phyloP scores from a whole-genome alignment of 2,113 vertebrate genomes.

The Puffinus mauretanicus region DNA sequence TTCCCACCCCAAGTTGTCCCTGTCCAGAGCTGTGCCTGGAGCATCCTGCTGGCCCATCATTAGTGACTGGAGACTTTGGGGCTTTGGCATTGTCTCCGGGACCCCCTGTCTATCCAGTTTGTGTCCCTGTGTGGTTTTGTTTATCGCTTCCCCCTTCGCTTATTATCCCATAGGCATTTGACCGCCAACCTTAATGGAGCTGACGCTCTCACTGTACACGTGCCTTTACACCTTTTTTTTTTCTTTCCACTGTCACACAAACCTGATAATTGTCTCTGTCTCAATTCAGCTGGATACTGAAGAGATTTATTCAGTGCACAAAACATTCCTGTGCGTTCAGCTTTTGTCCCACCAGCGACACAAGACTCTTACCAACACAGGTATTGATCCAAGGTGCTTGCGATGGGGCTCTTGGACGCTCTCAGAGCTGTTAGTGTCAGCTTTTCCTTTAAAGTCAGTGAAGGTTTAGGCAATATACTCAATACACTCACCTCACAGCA shows the following conservation, averaged over 20 bases:
- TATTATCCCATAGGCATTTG: neutral
- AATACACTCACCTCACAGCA: neutral
- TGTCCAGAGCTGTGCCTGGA: neutral
- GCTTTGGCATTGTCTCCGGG: too few species aligned
- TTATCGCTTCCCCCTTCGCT: neutral
- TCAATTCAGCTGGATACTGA: neutral
- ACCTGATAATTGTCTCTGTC: neutral
- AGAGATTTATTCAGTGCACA: neutral
- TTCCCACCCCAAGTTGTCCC: neutral
- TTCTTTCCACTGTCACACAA: too few species aligned
- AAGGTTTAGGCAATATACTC: neutral
- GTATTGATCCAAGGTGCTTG: neutral
- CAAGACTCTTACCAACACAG: neutral
- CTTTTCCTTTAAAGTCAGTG: neutral
- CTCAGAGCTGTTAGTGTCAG: neutral
- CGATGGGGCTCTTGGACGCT: neutral
- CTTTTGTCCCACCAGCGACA: neutral
- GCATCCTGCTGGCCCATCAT: neutral
- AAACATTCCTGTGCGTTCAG: neutral
- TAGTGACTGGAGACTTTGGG: neutral
- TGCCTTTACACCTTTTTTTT: too few species aligned
- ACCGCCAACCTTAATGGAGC: neutral
- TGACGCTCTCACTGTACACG: neutral
- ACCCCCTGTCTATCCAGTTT: neutral
- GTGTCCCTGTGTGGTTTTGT: neutral